phyloP scores from a whole-genome alignment of 2,113 vertebrate genomes.

The Trichomycterus rosablanca region DNA sequence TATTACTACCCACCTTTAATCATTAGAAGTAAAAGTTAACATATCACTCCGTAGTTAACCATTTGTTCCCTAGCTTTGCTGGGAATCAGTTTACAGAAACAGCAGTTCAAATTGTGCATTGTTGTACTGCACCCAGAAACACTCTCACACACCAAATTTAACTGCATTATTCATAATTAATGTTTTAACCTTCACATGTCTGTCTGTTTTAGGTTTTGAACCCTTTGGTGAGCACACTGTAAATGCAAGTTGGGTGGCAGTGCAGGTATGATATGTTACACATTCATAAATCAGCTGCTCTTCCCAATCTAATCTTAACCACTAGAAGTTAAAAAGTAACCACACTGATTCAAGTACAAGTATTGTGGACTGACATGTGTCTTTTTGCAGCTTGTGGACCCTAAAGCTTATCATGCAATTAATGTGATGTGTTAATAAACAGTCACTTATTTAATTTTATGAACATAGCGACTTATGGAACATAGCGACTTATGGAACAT shows the following conservation, averaged over 20 bases:
- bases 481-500: no score
- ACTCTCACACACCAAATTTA: no score
- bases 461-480: no score
- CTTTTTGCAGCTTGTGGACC: background rate
- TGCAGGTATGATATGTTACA: constrained; percentile 58
- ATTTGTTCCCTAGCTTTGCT: no score
- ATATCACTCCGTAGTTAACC: no score
- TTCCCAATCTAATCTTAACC: background rate
- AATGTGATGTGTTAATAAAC: no score
- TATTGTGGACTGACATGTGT: background rate
- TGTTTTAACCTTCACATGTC: background rate
- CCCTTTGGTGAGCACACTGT: constrained; percentile 67
- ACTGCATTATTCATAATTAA: background rate
- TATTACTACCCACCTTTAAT: no score
- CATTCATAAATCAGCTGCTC: background rate
- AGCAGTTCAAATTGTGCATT: no score
- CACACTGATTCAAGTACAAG: background rate
- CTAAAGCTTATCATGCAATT: background rate
- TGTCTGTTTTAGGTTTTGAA: constrained; percentile 58
- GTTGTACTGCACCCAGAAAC: no score
- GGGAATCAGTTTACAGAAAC: no score
- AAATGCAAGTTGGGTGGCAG: constrained; percentile 72
- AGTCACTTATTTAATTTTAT: no score
- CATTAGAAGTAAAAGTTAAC: no score
- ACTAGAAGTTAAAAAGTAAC: constrained; percentile 15